Percentiles rank a stretch among this genome's conserved stretches.
Evolutionary conservation across 2,113 vertebrate genomes (phyloP).

Genomic region (Cynopterus brachyotis): DNA sequence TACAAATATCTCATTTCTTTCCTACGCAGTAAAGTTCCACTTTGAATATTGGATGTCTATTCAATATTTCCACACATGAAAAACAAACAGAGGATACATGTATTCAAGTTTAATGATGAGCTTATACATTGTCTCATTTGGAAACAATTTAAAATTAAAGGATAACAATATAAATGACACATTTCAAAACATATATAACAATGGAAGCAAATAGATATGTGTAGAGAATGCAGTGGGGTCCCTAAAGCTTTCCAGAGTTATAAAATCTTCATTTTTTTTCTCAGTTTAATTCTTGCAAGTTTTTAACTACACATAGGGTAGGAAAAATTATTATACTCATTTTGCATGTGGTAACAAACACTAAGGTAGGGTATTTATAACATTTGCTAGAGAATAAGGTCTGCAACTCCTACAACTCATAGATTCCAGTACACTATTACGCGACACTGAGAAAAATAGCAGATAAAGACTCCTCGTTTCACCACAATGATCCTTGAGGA

Average conservation of each 20-base stretch:
- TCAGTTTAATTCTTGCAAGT: not conserved
- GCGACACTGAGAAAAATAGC: not conserved
- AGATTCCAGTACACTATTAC: not conserved
- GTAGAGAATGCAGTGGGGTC: not conserved
- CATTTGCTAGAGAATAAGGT: not conserved
- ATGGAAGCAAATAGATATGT: not conserved
- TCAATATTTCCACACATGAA: not conserved
- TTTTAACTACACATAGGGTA: not conserved
- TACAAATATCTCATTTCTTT: not conserved
- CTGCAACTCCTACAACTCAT: not conserved
- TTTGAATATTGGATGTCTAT: not conserved
- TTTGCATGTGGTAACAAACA: not conserved
- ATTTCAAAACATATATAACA: not conserved
- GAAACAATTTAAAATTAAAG: constrained; percentile 24
- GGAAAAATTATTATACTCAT: not conserved
- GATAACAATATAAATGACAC: not conserved
- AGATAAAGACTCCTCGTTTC: not conserved
- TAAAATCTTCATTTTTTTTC: not conserved
- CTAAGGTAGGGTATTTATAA: not conserved
- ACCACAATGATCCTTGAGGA: not conserved
- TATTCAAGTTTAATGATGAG: not conserved
- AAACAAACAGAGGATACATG: not conserved
- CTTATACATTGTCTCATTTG: not conserved
- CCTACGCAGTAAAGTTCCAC: not conserved
- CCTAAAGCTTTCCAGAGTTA: not conserved